These are phyloP conservation scores for Palythoa grandis DNA, from an alignment of 92 coral and sea anemone species.

Conservation along the genomic window DNA sequence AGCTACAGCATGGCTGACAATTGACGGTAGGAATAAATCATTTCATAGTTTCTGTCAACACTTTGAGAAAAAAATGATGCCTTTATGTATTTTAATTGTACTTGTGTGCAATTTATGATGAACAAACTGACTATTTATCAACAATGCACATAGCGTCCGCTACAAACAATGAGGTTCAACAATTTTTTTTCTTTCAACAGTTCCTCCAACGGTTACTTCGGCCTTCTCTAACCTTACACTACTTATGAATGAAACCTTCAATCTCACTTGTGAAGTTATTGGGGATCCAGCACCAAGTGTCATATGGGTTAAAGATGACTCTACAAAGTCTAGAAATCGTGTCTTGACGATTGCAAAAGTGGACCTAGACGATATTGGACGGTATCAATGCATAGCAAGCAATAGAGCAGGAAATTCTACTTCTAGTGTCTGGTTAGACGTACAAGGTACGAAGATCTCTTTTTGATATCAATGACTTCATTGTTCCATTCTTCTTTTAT, in stretches of 20 bases:
- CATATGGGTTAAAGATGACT: constrained; percentile 9
- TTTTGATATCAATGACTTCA: no score
- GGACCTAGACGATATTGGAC: not conserved
- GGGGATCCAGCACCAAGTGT: constrained; percentile 15
- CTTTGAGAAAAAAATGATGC: no score
- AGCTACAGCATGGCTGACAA: constrained; percentile 20
- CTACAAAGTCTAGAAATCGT: not conserved
- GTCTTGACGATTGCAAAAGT: not conserved
- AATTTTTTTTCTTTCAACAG: not conserved
- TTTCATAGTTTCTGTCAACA: not conserved
- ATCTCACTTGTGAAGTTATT: not conserved
- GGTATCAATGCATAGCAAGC: not conserved
- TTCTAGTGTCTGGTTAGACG: constrained; percentile 7
- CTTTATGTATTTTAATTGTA: no score
- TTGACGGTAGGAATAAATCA: constrained; percentile 2
- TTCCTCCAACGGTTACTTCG: constrained; percentile 2
- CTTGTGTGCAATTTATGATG: no score
- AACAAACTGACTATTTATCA: no score
- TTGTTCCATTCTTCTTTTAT: no score
- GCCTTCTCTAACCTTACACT: constrained; percentile 4
- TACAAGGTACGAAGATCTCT: constrained; percentile 1
- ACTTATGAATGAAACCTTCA: not conserved
- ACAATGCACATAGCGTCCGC: no score
- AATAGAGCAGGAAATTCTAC: constrained; percentile 8
- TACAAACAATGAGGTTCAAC: no score